Percentiles rank a stretch among this genome's conserved stretches.
phyloP scores from a whole-genome alignment of 2,113 vertebrate species.

The Sphaerodactylus townsendi region DNA sequence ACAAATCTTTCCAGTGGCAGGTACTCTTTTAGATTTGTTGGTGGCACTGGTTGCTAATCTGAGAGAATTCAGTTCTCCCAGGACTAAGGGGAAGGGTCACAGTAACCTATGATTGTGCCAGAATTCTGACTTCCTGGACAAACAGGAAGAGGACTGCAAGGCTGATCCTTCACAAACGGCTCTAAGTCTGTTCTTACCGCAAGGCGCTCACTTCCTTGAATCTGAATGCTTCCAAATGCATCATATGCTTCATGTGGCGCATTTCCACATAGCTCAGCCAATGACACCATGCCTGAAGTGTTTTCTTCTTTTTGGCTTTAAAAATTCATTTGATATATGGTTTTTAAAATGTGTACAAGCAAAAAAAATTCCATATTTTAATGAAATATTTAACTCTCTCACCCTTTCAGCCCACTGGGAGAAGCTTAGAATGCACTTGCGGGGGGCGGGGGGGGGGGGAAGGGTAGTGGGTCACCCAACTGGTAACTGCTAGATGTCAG shows the following conservation, averaged over 20 bases:
- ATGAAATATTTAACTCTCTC: accelerated
- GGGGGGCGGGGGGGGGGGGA: no score
- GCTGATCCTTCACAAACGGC: neutral
- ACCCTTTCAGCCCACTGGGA: neutral
- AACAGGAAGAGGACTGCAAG: no score
- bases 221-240: constrained; percentile 73
- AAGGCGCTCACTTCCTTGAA: constrained; percentile 68
- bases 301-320: constrained; percentile 61
- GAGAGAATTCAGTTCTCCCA: no score
- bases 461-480: no score
- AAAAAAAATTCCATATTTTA: accelerated
- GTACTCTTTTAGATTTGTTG: no score
- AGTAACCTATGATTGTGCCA: no score
- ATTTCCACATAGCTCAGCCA: constrained; percentile 82
- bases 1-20: no score
- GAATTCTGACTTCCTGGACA: no score
- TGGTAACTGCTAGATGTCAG: constrained; percentile 33
- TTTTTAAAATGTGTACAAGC: neutral
- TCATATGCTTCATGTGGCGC: constrained; percentile 74
- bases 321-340: neutral
- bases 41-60: no score
- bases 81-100: no score
- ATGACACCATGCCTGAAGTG: constrained; percentile 72
- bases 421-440: no score
- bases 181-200: constrained; percentile 69